Evolutionary conservation across 1,140 invertebrate species (phyloP), one percentile per base, ranked within the genome.

Genomic region (Doryteuthis pealeii): DNA sequence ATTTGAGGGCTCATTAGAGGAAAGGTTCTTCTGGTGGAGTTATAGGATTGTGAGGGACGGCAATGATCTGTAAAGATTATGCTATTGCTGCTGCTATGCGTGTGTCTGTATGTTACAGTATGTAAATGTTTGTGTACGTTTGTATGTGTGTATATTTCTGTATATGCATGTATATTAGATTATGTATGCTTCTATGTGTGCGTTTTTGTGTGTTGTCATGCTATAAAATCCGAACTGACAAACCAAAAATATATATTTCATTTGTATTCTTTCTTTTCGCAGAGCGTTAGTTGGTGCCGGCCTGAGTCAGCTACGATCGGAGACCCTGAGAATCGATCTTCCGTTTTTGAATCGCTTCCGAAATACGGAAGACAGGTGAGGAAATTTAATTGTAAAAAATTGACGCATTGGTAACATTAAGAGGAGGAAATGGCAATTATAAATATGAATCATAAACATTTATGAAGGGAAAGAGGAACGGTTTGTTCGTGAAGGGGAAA

Each of bases 251-350:
- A n/a, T n/a, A n/a, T n/a, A n/a, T n/a, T 40, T 40, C 3, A 40
- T 40, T 40, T 5, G 3, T 40, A 40, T 40, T 40, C 10, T 40
- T 40, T 40, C 30, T 54, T 74, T 70, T 80, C 77, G 30, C 80
- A 87, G 85, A 70, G 85, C 84, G 73, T 81, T 87, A 30, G 85
- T 87, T 77, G 89, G 86, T 73, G 88, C 86, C 30, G 88, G 87
- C 68, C 75, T 88, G 67, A 88, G 88, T 81, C 85, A 88, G 76
- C 83, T 85, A 49, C 85, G 83, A 65, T 88, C 86, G n/a, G 84
- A 85, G 45, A 86, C 85, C 0, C 77, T 88, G 26, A 80, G 79
- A 69, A 76, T 88, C 69, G 82, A 81, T 40, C 76, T 88, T 28
- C 86, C 86, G 15, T 83, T 87, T 62, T 88, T 88, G 81, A 81